Evolutionary conservation across 1,140 invertebrate species (phyloP).

Genomic region (Oedothorax gibbosus): DNA sequence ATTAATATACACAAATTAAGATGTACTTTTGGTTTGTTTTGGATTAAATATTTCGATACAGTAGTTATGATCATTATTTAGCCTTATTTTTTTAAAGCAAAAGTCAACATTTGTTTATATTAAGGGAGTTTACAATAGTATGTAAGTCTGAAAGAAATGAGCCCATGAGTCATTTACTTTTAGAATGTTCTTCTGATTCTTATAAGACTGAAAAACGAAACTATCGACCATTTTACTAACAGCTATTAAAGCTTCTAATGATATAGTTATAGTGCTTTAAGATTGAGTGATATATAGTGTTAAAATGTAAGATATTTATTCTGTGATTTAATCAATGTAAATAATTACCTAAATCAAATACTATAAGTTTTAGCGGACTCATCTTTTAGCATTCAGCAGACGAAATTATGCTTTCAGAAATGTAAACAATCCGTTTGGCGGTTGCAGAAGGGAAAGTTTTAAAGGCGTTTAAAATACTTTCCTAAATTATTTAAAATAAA

Average conservation of each 20-base stretch:
- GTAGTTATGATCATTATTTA: too few relatives aligned
- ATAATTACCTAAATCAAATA: conserved; percentile 27
- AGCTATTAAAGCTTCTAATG: background rate
- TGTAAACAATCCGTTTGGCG: background rate
- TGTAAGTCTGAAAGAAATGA: too few relatives aligned
- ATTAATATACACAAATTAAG: too few relatives aligned
- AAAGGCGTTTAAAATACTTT: too few relatives aligned
- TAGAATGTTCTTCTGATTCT: background rate
- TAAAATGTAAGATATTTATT: background rate
- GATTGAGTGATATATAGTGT: background rate
- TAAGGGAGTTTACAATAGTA: too few relatives aligned
- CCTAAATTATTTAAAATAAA: too few relatives aligned
- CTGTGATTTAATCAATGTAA: background rate
- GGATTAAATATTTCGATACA: too few relatives aligned
- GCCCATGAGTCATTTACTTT: background rate
- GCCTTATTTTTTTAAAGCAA: too few relatives aligned
- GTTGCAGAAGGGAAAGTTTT: too few relatives aligned
- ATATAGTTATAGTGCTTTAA: background rate
- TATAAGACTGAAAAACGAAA: background rate
- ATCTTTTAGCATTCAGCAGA: background rate
- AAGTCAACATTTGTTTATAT: too few relatives aligned
- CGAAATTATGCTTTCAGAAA: background rate
- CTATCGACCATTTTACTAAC: background rate
- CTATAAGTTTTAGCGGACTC: background rate
- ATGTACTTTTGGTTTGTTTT: too few relatives aligned